Base-by-base conservation (phyloP, 2,797 vertebrate species). In the Poliocrania exsul region DNA sequence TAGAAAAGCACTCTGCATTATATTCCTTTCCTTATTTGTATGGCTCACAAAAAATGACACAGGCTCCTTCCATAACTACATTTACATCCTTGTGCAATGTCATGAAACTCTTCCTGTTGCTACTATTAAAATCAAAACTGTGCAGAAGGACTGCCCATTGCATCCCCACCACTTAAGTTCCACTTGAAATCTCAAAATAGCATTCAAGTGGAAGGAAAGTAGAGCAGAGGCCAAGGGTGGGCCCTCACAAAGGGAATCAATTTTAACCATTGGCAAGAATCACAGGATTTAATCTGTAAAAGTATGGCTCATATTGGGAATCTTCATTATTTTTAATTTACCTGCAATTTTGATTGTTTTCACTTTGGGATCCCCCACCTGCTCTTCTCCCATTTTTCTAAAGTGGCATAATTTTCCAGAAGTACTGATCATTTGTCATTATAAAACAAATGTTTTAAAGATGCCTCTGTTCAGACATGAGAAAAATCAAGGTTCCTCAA, bases 161-260 rank as follows among this genome's bases (percentile, higher is more conserved):
- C 31, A 65, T 38, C 46, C 18, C 40, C 13, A 46, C 14, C 61
- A 78, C 54, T 95, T 46, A 33, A 71, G 16, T 46, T 77, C 69
- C 88, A 88, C 93, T 66, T 86, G 81, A 95, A 89, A 85, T 65
- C 64, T 95, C 81, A 81, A 91, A 93, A 79, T 7, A 90, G 33
- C 1, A 1, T 79, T 96, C 38, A 86, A 86, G 31, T 79, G 56
- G 44, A 77, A 81, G 51, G 31, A n/a, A 72, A 90, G 29, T 40
- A 87, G 2, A 7, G 26, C 51, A 89, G 31, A 69, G 37, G 29
- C 37, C 47, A 69, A 75, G 37, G 24, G 56, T 37, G 42, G 44
- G 62, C 75, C 71, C 79, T 44, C 35, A 53, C 17, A 79, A 40
- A 61, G 19, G 10, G 16, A 72, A 72, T 66, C 24, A 28, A 11